These are phyloP conservation scores for Agrotis puta DNA, from an alignment of 2,888 invertebrate genomes.

Conservation along the genomic window DNA sequence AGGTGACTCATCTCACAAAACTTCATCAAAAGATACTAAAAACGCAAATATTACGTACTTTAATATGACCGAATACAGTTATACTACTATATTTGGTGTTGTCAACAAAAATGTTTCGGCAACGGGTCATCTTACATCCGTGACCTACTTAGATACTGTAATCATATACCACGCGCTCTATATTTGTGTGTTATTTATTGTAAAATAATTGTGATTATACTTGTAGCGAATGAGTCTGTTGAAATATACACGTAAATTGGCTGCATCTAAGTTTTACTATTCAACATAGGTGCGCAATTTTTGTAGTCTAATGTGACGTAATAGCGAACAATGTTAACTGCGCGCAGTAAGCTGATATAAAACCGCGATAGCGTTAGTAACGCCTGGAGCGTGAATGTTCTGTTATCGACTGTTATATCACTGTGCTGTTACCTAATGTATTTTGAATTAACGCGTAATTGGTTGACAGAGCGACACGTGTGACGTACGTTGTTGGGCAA, in stretches of 20 bases:
- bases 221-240: constrained; percentile 16
- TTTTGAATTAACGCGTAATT: constrained; percentile 80
- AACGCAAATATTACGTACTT: background rate
- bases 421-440: constrained; percentile 75
- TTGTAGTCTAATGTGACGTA: constrained; percentile 66
- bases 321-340: constrained; percentile 51
- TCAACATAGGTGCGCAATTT: constrained; percentile 48
- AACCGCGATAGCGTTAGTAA: constrained; percentile 67
- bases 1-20: background rate
- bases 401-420: constrained; percentile 72
- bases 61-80: too few relatives aligned
- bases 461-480: constrained; percentile 76
- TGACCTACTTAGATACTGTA: constrained; percentile 83
- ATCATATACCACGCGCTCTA: constrained; percentile 71
- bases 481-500: constrained; percentile 42
- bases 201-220: constrained; percentile 30
- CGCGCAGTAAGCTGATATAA: constrained; percentile 55
- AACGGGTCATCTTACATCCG: constrained; percentile 69
- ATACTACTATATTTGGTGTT: background rate
- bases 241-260: constrained; percentile 10
- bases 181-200: constrained; percentile 62
- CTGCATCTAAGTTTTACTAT: constrained; percentile 37
- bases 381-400: constrained; percentile 62
- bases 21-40: background rate
- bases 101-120: constrained; percentile 35